Evolutionary conservation across 2,113 vertebrate species (phyloP).

Genomic region (Elaphurus davidianus): DNA sequence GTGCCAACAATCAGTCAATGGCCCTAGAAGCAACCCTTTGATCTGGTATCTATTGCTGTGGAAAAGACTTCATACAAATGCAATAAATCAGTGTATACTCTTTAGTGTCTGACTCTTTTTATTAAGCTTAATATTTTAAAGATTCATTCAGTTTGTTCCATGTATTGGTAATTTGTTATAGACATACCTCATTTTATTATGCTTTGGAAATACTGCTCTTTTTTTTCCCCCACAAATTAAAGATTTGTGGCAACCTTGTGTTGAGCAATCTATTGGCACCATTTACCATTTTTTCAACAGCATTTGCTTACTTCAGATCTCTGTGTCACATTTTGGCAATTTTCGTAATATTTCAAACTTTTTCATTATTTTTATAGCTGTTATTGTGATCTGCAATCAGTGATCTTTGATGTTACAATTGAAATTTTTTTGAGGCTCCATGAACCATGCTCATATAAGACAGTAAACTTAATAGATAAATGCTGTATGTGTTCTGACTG

Average conservation of each 20-base stretch:
- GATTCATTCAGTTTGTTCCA: neutral
- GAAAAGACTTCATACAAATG: neutral
- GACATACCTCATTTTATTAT: neutral
- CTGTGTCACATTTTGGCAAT: neutral
- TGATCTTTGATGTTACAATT: neutral
- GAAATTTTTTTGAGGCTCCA: neutral
- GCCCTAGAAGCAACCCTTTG: neutral
- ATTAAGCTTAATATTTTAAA: neutral
- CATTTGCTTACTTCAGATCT: neutral
- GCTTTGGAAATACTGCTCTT: neutral
- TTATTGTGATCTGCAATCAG: neutral
- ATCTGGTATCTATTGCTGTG: neutral
- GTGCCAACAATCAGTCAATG: neutral
- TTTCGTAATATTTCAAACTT: neutral
- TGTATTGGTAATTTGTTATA: neutral
- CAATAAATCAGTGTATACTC: neutral
- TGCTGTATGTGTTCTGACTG: neutral
- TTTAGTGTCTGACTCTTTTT: neutral
- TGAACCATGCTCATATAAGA: neutral
- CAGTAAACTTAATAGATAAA: neutral
- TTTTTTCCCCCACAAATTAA: neutral
- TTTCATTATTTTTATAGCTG: neutral
- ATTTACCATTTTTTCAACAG: neutral
- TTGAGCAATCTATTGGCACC: neutral
- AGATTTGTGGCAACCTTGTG: neutral